Evolutionary conservation across 2,888 invertebrate genomes (phyloP).

Genomic region (Pegoplata infirma): DNA sequence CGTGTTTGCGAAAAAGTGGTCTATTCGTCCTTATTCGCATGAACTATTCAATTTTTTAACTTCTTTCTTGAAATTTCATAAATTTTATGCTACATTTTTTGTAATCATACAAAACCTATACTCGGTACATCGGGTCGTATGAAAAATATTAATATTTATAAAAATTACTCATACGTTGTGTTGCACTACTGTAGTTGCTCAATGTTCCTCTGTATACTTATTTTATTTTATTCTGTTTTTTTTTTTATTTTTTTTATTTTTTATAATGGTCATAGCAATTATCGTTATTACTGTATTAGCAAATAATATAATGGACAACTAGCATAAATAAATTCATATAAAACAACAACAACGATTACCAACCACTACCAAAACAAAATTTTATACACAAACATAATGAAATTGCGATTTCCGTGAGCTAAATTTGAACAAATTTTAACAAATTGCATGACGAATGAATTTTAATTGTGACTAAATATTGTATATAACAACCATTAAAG

Average conservation of each 20-base stretch:
- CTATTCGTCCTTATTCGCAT: too few relatives aligned
- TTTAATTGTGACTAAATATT: constrained; percentile 61
- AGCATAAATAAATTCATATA: constrained; percentile 6
- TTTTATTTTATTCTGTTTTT: neutral
- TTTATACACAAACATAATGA: constrained; percentile 52
- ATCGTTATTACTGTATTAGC: constrained; percentile 41
- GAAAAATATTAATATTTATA: too few relatives aligned
- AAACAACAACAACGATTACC: constrained; percentile 1
- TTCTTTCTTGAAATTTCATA: too few relatives aligned
- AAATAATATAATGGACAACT: constrained; percentile 32
- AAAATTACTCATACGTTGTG: too few relatives aligned
- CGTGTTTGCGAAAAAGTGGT: too few relatives aligned
- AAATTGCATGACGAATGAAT: constrained; percentile 67
- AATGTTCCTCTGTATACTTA: neutral
- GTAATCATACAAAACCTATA: too few relatives aligned
- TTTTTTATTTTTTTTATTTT: neutral
- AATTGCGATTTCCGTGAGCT: constrained; percentile 65
- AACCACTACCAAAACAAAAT: neutral
- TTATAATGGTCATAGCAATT: constrained; percentile 28
- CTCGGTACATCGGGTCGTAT: too few relatives aligned
- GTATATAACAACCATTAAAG: neutral
- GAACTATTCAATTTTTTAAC: too few relatives aligned
- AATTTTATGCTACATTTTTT: too few relatives aligned
- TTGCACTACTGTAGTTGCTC: too few relatives aligned
- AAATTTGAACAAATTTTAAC: constrained; percentile 65